These are phyloP conservation scores for Drosophila takahashii DNA, from an alignment of 1,140 invertebrate genomes.

Conservation along the genomic window DNA sequence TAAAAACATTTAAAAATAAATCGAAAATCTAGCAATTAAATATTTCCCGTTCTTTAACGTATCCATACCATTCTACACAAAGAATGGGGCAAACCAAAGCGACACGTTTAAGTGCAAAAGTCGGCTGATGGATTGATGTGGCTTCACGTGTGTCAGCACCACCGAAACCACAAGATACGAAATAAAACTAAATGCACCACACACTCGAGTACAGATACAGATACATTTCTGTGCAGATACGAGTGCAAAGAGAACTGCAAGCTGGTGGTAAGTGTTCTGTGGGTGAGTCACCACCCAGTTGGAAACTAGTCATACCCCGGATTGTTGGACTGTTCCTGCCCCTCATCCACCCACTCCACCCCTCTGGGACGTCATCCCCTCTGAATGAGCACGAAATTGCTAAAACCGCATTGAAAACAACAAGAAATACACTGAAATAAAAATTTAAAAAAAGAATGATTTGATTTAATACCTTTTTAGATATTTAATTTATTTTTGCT, in stretches of 20 bases:
- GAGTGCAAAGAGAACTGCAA: conserved; percentile 32
- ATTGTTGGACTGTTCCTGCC: conserved; percentile 10
- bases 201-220: conserved; percentile 3
- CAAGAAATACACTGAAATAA: conserved; percentile 7
- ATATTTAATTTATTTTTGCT: too few species aligned
- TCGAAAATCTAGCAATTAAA: not conserved
- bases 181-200: conserved; percentile 9
- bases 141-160: conserved; percentile 49
- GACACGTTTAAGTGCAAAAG: conserved; percentile 47
- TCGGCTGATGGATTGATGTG: conserved; percentile 65
- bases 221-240: conserved; percentile 7
- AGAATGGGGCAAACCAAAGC: conserved; percentile 6
- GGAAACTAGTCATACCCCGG: conserved; percentile 38
- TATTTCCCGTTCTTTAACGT: not conserved
- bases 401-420: conserved; percentile 44
- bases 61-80: not conserved
- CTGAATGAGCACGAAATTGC: conserved; percentile 64
- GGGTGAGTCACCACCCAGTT: conserved; percentile 35
- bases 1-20: not conserved
- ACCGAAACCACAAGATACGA: conserved; percentile 37
- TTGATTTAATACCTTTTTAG: too few species aligned
- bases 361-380: conserved; percentile 8
- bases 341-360: not conserved
- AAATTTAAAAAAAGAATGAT: too few species aligned
- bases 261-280: conserved; percentile 26